Percentiles rank a stretch among this genome's conserved stretches.
These are phyloP conservation scores for Dynastes tityus DNA, from an alignment of 2,888 invertebrate species.

Conservation along the genomic window DNA sequence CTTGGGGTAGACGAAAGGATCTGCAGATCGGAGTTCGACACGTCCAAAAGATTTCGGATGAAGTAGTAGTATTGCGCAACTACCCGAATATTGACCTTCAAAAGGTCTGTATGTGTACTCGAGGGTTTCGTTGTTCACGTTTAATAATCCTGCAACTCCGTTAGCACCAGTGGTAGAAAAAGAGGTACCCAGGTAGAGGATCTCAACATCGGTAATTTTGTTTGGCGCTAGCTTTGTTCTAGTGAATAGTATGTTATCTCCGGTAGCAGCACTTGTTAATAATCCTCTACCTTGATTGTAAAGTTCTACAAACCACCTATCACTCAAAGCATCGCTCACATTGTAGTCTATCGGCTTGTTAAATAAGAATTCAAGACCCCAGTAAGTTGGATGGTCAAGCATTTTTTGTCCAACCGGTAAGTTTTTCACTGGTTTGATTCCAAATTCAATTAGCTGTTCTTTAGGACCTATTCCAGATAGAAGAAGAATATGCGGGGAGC, in stretches of 20 bases:
- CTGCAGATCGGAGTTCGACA: constrained; percentile 77
- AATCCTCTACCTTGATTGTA: neutral
- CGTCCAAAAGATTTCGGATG: constrained; percentile 82
- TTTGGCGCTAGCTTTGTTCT: neutral
- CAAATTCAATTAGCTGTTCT: constrained; percentile 73
- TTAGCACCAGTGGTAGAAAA: too few species aligned
- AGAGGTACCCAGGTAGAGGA: neutral
- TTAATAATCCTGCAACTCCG: neutral
- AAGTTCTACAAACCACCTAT: neutral
- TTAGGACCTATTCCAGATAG: constrained; percentile 83
- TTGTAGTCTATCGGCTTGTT: constrained; percentile 53
- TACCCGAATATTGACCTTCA: constrained; percentile 72
- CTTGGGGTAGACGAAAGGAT: constrained; percentile 81
- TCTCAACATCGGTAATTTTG: neutral
- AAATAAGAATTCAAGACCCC: constrained; percentile 76
- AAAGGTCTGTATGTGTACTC: constrained; percentile 63
- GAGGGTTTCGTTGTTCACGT: neutral
- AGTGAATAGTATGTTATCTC: too few species aligned
- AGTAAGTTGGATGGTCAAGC: constrained; percentile 80
- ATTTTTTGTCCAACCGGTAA: constrained; percentile 79
- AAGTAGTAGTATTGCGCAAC: constrained; percentile 78
- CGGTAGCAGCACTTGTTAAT: neutral
- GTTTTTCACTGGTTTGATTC: constrained; percentile 74
- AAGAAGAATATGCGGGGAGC: constrained; percentile 74
- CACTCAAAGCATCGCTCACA: too few species aligned